Conservation (phyloP, 2,888 invertebrate species). For the Macaria liturata region DNA sequence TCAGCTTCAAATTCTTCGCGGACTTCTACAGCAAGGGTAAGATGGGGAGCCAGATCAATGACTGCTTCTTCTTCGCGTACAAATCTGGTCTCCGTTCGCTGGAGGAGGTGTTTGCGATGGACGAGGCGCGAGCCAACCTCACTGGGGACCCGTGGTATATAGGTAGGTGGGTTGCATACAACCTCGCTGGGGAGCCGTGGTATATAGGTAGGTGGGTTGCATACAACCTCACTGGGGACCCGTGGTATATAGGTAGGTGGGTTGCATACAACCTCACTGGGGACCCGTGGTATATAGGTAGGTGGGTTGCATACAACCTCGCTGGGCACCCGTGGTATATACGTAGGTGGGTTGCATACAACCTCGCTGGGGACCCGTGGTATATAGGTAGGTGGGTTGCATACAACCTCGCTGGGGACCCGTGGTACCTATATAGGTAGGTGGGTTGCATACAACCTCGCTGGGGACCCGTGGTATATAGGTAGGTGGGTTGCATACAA, state of each 20-base stretch:
- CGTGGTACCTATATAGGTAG: conserved; percentile 90
- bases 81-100: conserved; percentile 92
- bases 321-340: conserved; percentile 88
- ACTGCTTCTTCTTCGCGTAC: conserved; percentile 97
- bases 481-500: conserved; percentile 94
- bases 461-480: conserved; percentile 88
- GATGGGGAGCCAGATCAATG: conserved; percentile 79
- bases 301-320: conserved; percentile 95
- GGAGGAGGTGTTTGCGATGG: conserved; percentile 93
- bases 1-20: conserved; percentile 93
- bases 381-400: conserved; percentile 93
- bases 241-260: conserved; percentile 91
- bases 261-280: conserved; percentile 91
- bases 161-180: conserved; percentile 94
- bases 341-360: conserved; percentile 94
- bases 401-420: conserved; percentile 86
- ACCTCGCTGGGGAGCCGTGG: conserved; percentile 87
- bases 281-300: conserved; percentile 88
- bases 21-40: conserved; percentile 86
- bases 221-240: conserved; percentile 86
- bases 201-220: conserved; percentile 93
- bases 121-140: conserved; percentile 85
- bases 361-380: conserved; percentile 87
- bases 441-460: conserved; percentile 94
- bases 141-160: conserved; percentile 88